phyloP scores from a whole-genome alignment of 2,888 invertebrate genomes.

The Drosophila mettleri region DNA sequence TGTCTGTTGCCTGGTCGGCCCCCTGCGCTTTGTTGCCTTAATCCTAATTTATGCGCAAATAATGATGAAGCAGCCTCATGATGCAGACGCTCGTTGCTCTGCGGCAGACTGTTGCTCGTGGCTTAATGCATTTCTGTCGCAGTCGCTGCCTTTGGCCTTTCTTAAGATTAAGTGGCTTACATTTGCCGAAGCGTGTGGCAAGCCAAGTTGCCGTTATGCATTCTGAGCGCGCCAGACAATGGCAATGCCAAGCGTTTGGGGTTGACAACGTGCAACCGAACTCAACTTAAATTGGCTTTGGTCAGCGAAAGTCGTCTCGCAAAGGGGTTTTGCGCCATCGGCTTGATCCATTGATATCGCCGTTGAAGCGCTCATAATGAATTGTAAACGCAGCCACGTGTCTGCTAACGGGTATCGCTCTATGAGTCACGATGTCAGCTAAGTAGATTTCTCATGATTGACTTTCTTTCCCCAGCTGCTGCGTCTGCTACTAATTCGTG shows the following conservation, averaged over 20 bases:
- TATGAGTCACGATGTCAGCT: constrained; percentile 28
- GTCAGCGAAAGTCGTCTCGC: constrained; percentile 51
- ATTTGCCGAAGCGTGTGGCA: constrained; percentile 63
- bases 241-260: constrained; percentile 33
- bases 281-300: constrained; percentile 61
- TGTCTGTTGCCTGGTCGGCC: constrained; percentile 30
- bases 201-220: constrained; percentile 69
- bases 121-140: constrained; percentile 58
- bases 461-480: constrained; percentile 9
- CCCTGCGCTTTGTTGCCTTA: constrained; percentile 42
- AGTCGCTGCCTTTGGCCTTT: constrained; percentile 38
- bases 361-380: constrained; percentile 67
- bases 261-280: constrained; percentile 44
- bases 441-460: constrained; percentile 48
- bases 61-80: constrained; percentile 73
- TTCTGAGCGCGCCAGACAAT: constrained; percentile 51
- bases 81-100: constrained; percentile 19
- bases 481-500: constrained; percentile 15
- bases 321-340: constrained; percentile 9
- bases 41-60: constrained; percentile 82
- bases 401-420: constrained; percentile 10
- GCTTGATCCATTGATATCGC: constrained; percentile 46
- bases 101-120: background rate
- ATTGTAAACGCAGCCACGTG: constrained; percentile 79
- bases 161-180: constrained; percentile 79